These are phyloP conservation scores for Gobiocypris rarus DNA, from an alignment of 2,113 vertebrate genomes.

Conservation along the genomic window DNA sequence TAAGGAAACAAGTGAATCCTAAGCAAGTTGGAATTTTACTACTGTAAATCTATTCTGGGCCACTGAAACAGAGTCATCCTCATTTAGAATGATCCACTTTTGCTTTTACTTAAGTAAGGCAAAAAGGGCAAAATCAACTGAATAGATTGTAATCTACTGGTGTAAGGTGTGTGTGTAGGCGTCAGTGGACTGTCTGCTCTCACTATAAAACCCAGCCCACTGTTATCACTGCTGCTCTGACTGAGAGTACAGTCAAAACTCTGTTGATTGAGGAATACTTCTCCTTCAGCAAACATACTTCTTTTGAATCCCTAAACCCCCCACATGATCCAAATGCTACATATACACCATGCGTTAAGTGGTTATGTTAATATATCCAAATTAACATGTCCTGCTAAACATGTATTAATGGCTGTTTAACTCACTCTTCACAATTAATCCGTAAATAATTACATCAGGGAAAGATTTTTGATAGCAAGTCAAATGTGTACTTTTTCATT, in stretches of 20 bases:
- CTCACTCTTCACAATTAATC: background rate
- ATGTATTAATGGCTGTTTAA: slow-evolving; percentile 3
- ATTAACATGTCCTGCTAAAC: background rate
- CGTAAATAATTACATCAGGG: background rate
- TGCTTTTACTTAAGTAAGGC: background rate
- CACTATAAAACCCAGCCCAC: slow-evolving; percentile 25
- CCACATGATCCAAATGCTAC: background rate
- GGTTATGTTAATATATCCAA: background rate
- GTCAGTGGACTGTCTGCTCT: background rate
- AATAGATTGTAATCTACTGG: background rate
- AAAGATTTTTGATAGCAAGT: background rate
- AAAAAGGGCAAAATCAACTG: background rate
- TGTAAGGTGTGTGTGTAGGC: background rate
- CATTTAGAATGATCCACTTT: background rate
- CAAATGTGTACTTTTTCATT: background rate
- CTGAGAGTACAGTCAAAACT: background rate
- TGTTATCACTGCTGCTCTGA: background rate
- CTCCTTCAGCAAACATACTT: slow-evolving; percentile 37
- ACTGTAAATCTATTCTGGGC: background rate
- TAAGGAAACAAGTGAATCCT: background rate
- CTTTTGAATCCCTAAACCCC: background rate
- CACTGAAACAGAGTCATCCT: background rate
- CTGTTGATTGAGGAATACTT: background rate
- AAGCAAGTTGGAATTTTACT: background rate
- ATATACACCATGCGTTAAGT: background rate